Conservation (phyloP, 2,113 vertebrate genomes). For the Chaetops frenatus region DNA sequence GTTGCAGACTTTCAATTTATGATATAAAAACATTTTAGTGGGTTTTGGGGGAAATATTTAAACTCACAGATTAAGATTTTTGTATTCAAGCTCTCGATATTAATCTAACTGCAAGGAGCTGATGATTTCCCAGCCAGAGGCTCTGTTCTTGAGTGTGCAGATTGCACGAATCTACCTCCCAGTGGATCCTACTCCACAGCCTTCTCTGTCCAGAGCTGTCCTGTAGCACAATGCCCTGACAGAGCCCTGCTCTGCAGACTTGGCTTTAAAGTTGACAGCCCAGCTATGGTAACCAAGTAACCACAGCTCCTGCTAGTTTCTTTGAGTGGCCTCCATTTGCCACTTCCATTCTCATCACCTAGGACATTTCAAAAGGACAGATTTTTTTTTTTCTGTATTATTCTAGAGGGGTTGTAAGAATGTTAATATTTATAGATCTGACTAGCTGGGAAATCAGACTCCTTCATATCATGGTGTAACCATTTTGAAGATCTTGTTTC, state of each 20-base stretch:
- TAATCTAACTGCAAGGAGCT: background rate
- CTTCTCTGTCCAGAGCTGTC: background rate
- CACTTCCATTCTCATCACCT: background rate
- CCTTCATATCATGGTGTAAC: background rate
- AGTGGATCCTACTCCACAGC: background rate
- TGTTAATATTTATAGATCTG: constrained; percentile 36
- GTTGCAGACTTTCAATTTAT: background rate
- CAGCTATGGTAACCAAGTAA: background rate
- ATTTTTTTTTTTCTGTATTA: background rate
- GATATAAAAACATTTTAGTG: background rate
- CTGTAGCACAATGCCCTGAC: background rate
- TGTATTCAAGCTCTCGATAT: background rate
- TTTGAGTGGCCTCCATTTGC: background rate
- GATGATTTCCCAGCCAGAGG: background rate
- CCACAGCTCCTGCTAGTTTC: background rate
- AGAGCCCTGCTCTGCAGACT: background rate
- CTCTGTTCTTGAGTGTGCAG: rapidly evolving
- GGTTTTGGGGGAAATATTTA: background rate
- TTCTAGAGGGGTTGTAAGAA: background rate
- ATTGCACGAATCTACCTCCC: background rate
- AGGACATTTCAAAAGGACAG: background rate
- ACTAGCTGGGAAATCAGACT: constrained; percentile 3
- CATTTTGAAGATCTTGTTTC: constrained; percentile 7
- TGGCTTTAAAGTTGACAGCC: background rate
- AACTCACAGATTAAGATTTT: background rate